These are phyloP conservation scores for Epinephelus malabaricus DNA, from an alignment of 2,797 vertebrate genomes.

Conservation along the genomic window DNA sequence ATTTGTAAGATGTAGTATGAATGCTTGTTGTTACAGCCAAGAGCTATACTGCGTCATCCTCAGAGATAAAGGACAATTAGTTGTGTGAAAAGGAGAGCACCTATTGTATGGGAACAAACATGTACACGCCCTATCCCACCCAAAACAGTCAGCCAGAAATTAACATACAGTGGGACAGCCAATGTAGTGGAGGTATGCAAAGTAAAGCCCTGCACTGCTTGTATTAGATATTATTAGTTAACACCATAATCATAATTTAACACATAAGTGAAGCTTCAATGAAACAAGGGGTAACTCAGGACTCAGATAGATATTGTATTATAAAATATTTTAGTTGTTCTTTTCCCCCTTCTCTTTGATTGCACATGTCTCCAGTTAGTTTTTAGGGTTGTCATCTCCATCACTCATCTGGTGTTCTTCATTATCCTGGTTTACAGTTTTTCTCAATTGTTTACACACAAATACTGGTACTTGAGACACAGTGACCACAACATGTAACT, in stretches of 20 bases:
- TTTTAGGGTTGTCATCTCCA: neutral
- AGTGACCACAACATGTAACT: too few relatives aligned
- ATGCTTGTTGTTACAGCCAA: neutral
- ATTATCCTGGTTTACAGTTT: neutral
- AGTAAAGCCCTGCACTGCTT: neutral
- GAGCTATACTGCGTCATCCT: neutral
- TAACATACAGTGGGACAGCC: conserved; percentile 18
- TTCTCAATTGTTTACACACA: too few relatives aligned
- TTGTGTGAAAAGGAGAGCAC: neutral
- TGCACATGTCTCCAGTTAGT: neutral
- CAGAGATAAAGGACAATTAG: neutral
- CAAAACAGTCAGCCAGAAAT: conserved; percentile 1
- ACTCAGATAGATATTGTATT: neutral
- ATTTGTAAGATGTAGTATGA: neutral
- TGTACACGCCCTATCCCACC: neutral
- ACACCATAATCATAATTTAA: neutral
- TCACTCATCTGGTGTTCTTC: neutral
- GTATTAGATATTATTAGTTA: neutral
- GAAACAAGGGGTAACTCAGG: neutral
- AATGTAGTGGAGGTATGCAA: neutral
- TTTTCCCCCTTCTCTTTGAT: neutral
- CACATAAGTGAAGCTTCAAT: neutral
- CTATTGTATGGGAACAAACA: conserved; percentile 2
- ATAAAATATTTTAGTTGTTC: neutral
- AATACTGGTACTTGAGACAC: too few relatives aligned